These are phyloP conservation scores for Leistus spinibarbis DNA, from an alignment of 2,888 invertebrate species.

Conservation along the genomic window DNA sequence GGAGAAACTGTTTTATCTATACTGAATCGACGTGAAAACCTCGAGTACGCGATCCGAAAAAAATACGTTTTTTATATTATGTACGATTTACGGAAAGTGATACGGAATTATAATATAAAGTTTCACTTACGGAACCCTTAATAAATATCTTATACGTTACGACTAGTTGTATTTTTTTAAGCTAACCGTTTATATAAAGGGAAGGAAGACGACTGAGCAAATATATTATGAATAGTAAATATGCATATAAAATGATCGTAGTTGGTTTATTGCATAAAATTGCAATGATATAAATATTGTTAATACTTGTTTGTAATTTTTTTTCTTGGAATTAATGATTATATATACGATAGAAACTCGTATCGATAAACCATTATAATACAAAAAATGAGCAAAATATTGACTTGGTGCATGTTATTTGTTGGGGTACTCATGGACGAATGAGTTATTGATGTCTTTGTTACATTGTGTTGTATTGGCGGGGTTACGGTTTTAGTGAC, in stretches of 20 bases:
- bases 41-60: too few species aligned
- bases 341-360: not conserved
- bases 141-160: not conserved
- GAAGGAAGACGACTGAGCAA: constrained; percentile 32
- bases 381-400: constrained; percentile 25
- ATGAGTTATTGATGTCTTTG: not conserved
- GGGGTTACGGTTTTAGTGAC: not conserved
- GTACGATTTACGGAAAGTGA: too few species aligned
- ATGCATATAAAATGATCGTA: constrained; percentile 2
- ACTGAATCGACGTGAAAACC: too few species aligned
- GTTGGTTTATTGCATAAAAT: constrained; percentile 3
- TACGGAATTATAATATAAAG: too few species aligned
- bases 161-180: not conserved
- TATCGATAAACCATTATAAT: not conserved
- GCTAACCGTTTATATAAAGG: not conserved
- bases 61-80: too few species aligned
- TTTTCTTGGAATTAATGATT: not conserved
- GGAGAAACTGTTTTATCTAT: too few species aligned
- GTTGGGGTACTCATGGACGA: not conserved
- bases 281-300: not conserved
- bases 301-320: not conserved
- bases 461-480: not conserved
- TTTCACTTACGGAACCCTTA: not conserved
- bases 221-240: constrained; percentile 3
- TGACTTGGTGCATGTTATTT: constrained; percentile 3